A percentile compares a stretch with the other conserved stretches of the same genome.
phyloP scores from a whole-genome alignment of 1,140 invertebrate species.

The Hycleus phaleratus region DNA sequence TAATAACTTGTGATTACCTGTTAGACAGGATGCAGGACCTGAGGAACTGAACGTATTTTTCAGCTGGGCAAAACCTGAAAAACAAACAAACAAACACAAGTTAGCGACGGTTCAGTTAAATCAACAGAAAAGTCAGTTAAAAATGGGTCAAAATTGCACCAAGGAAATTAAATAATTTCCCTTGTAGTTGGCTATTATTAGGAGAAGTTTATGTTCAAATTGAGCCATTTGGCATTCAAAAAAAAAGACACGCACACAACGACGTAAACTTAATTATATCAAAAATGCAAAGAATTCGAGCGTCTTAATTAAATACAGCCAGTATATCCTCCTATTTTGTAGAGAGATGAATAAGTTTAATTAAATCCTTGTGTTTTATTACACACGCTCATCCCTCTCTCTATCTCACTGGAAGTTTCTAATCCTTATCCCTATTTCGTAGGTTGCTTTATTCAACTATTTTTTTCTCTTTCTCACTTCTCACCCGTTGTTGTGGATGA shows the following conservation, averaged over 20 bases:
- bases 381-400: not conserved
- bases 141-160: not conserved
- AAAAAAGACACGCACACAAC: constrained; percentile 18
- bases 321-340: constrained; percentile 37
- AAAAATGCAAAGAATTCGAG: constrained; percentile 42
- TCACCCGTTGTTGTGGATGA: not conserved
- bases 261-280: constrained; percentile 40
- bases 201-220: constrained; percentile 16
- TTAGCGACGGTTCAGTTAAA: not conserved
- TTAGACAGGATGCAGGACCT: constrained; percentile 45
- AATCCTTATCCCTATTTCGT: too few species aligned
- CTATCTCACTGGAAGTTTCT: too few species aligned
- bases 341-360: constrained; percentile 43
- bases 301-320: constrained; percentile 43
- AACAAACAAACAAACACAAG: constrained; percentile 5
- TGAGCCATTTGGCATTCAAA: constrained; percentile 33
- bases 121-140: not conserved
- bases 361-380: constrained; percentile 43
- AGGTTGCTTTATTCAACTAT: too few species aligned
- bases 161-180: too few species aligned
- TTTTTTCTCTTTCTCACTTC: not conserved
- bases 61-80: constrained; percentile 48
- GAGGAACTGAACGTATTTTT: constrained; percentile 46
- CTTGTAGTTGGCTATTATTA: too few species aligned
- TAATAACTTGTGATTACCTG: constrained; percentile 39